Base-by-base conservation (phyloP, 2,888 invertebrate species). In the Cartodere bifasciata region DNA sequence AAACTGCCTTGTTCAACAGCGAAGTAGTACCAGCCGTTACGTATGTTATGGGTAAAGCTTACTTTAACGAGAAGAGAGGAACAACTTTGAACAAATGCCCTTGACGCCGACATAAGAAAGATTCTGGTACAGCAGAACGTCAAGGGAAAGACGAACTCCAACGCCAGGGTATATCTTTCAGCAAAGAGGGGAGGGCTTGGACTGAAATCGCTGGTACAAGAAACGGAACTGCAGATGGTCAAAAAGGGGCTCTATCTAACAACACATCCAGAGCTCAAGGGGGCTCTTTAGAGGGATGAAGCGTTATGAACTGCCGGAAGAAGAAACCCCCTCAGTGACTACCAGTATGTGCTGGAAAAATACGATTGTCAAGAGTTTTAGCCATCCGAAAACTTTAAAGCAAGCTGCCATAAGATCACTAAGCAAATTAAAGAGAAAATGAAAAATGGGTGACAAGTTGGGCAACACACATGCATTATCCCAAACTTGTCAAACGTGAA, bases 141-240 rank as follows among this genome's bases (percentile, higher is more conserved):
- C n/a, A n/a, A n/a, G n/a, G n/a, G n/a, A n/a, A n/a, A n/a, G n/a
- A n/a, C 24, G 9, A 5, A 23, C 6, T 9, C 9, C 7, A 23
- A 7, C 6, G 20, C 20, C n/a, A 17, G 6, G 20, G n/a, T 6
- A 7, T 17, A 17, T 9, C 20, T 17, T 7, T 9, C 20, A 17
- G n/a, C 6, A n/a, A 17, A 17, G n/a, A 17, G n/a, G n/a, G 20
- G 20, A 17, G 20, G 20, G 6, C 6, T 9, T 9, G 32, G 38
- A 3, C 23, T 32, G 10, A 23, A 27, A 10, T 29, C 32, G 2
- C 32, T 36, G 6, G 31, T 25, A 14, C 11, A n/a, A 1, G 36
- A 36, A 22, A 33, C 36, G 5, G 36, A 36, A 12, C 27, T 38
- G 1, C 38, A 38, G 11, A 28, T 29, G 16, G 20, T 37, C 10